These are phyloP conservation scores for Pseudopodoces humilis DNA, from an alignment of 2,113 vertebrate genomes.

Conservation along the genomic window DNA sequence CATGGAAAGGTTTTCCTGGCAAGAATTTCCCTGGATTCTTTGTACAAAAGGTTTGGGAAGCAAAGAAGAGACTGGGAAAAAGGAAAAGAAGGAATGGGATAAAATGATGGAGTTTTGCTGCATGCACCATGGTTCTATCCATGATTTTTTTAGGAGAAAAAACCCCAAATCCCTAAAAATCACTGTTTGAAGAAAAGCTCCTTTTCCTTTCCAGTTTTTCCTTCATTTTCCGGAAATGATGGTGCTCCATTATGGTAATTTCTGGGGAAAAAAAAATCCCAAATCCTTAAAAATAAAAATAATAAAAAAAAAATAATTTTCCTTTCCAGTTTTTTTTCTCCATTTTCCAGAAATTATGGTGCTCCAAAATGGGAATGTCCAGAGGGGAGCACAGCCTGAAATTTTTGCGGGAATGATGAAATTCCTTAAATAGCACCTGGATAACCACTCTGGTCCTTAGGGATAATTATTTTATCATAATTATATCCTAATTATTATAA, in stretches of 20 bases:
- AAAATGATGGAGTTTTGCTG: not conserved
- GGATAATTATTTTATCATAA: not conserved
- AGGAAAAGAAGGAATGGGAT: not conserved
- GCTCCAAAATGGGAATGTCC: not conserved
- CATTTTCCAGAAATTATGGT: not conserved
- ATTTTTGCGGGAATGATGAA: not conserved
- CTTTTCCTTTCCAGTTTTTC: not conserved
- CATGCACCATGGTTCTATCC: not conserved
- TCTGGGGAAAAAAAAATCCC: not conserved
- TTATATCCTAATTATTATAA: not conserved
- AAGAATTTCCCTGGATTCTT: not conserved
- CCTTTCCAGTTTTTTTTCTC: not conserved
- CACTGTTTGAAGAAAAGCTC: not conserved
- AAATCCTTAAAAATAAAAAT: not conserved
- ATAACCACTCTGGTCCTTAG: not conserved
- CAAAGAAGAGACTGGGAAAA: not conserved
- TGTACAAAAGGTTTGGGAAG: not conserved
- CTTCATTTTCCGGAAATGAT: not conserved
- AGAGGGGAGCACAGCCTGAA: not conserved
- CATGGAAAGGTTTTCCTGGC: not conserved
- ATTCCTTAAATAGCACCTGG: not conserved
- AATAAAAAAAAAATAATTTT: not conserved
- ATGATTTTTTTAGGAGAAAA: not conserved
- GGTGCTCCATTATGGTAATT: not conserved
- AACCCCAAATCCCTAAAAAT: not conserved